Conservation (phyloP, 2,113 vertebrate genomes). For the Microtus richardsoni region DNA sequence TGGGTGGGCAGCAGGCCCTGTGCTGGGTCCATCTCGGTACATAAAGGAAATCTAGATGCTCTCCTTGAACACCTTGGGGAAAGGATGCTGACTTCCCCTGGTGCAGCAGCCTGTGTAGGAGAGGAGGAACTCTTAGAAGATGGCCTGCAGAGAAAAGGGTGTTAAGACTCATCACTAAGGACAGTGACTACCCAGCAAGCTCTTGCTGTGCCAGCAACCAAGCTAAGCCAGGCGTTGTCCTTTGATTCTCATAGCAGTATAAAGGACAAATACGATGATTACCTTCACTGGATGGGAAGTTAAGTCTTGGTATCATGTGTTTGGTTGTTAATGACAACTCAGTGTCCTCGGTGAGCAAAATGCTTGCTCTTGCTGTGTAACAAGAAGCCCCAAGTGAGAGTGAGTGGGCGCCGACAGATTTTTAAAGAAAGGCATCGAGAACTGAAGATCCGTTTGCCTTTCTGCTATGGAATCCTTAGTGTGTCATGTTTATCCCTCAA, state of each 20-base stretch:
- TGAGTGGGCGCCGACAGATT: not conserved
- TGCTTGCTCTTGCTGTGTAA: not conserved
- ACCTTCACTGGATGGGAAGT: not conserved
- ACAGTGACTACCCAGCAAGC: not conserved
- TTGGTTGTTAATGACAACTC: not conserved
- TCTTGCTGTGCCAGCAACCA: not conserved
- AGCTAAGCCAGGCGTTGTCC: not conserved
- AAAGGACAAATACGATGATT: not conserved
- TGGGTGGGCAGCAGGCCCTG: not conserved
- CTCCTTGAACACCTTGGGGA: not conserved
- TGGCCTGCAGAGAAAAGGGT: not conserved
- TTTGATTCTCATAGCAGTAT: not conserved
- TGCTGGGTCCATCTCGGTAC: not conserved
- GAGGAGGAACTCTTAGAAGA: not conserved
- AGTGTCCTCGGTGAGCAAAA: not conserved
- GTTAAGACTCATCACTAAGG: not conserved
- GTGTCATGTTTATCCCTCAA: not conserved
- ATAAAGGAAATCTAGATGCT: not conserved
- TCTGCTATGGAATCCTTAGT: not conserved
- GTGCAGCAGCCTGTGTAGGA: not conserved
- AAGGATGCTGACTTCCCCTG: not conserved
- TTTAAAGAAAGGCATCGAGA: not conserved
- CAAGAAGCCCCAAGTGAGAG: not conserved
- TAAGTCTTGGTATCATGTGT: not conserved
- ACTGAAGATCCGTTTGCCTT: not conserved